These are phyloP conservation scores for Acipenser oxyrinchus DNA, from an alignment of 2,797 vertebrate species.

Conservation along the genomic window DNA sequence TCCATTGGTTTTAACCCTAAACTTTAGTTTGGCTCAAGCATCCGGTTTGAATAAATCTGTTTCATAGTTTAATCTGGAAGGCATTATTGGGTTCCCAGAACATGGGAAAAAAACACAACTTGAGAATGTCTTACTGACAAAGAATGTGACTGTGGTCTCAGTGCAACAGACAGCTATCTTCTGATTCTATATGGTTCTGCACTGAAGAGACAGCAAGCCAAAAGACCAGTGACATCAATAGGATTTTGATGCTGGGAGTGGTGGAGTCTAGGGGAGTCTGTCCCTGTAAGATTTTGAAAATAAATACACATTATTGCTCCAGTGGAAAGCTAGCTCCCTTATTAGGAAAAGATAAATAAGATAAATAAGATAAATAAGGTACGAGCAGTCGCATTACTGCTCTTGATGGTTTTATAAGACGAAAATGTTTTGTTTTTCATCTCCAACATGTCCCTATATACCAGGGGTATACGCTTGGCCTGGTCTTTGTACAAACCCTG, in stretches of 20 bases:
- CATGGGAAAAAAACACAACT: conserved; percentile 69
- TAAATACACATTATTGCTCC: too few relatives aligned
- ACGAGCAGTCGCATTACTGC: too few relatives aligned
- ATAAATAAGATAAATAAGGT: too few relatives aligned
- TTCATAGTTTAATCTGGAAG: conserved; percentile 55
- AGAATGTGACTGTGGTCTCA: conserved; percentile 28
- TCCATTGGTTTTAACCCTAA: conserved; percentile 44
- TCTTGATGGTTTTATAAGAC: too few relatives aligned
- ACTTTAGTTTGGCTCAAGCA: conserved; percentile 37
- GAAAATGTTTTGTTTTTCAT: too few relatives aligned
- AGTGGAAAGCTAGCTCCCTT: too few relatives aligned
- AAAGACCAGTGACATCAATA: conserved; percentile 26
- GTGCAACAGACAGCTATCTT: conserved; percentile 36
- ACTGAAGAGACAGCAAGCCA: conserved; percentile 25
- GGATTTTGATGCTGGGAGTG: conserved; percentile 14
- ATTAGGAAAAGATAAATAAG: too few relatives aligned
- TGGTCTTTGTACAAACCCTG: too few relatives aligned
- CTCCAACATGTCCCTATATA: too few relatives aligned
- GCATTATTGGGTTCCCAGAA: conserved; percentile 58
- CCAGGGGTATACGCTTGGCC: too few relatives aligned
- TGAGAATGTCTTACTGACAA: conserved; percentile 47
- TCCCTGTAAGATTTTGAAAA: too few relatives aligned
- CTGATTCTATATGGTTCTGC: conserved; percentile 43
- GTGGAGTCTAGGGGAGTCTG: too few relatives aligned
- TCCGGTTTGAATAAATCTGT: conserved; percentile 9